Evolutionary conservation across 2,888 invertebrate species (phyloP).

Genomic region (Meghimatium bilineatum): DNA sequence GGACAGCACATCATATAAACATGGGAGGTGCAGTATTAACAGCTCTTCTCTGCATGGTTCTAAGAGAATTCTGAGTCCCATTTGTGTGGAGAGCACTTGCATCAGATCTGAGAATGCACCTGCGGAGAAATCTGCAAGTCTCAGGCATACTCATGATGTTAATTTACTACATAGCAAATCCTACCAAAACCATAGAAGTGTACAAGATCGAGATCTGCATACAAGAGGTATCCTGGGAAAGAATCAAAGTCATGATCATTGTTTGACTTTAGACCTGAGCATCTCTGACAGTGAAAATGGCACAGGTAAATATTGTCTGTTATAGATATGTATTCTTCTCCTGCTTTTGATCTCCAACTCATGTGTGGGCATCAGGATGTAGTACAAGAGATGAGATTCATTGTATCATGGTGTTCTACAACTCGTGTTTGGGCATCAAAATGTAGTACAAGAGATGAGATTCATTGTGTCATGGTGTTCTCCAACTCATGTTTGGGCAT

Average conservation of each 20-base stretch:
- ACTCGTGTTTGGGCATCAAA: too few species aligned
- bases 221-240: neutral
- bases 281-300: neutral
- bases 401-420: too few species aligned
- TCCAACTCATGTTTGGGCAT: too few species aligned
- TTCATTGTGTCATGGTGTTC: too few species aligned
- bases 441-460: too few species aligned
- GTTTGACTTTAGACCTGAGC: conserved; percentile 10
- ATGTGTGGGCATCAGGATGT: too few species aligned
- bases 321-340: too few species aligned
- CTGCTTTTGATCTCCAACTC: too few species aligned
- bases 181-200: neutral
- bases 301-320: neutral
- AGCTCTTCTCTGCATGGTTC: neutral
- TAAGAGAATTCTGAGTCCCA: neutral
- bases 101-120: neutral
- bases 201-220: neutral
- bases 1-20: neutral
- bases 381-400: too few species aligned
- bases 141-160: neutral
- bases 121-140: neutral
- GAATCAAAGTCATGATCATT: neutral
- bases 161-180: neutral
- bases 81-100: neutral
- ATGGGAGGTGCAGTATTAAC: neutral